Conservation (phyloP, 2,113 vertebrate genomes). For the Rhea pennata region DNA sequence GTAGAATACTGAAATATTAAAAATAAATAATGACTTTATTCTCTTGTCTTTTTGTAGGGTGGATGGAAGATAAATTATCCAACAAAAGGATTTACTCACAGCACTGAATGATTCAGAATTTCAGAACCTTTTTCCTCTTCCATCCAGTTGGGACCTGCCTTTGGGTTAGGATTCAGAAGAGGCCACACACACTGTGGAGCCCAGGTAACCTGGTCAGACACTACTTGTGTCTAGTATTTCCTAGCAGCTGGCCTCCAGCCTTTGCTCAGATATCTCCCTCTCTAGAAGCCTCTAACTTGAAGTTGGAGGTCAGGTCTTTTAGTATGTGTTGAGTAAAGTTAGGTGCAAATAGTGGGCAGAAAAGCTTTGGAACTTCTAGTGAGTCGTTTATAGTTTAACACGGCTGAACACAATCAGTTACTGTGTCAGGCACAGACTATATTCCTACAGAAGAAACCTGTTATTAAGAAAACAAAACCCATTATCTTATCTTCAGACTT, state of each 20-base stretch:
- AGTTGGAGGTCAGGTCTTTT: neutral
- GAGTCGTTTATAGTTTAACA: neutral
- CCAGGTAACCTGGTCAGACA: neutral
- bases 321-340: neutral
- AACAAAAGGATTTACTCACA: neutral
- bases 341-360: neutral
- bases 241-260: neutral
- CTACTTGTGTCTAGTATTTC: neutral
- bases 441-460: neutral
- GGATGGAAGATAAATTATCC: neutral
- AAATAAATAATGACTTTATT: constrained; percentile 28
- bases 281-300: neutral
- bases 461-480: constrained; percentile 2
- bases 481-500: constrained; percentile 43
- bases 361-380: neutral
- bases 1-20: constrained; percentile 18
- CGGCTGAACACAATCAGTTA: neutral
- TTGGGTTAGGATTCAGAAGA: neutral
- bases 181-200: neutral
- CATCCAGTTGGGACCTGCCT: neutral
- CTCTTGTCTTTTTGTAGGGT: neutral
- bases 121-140: neutral
- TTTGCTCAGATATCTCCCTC: neutral
- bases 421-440: neutral
- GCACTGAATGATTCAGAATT: neutral